Conservation (phyloP, 2,113 vertebrate genomes). For the Oncorhynchus gorbuscha region DNA sequence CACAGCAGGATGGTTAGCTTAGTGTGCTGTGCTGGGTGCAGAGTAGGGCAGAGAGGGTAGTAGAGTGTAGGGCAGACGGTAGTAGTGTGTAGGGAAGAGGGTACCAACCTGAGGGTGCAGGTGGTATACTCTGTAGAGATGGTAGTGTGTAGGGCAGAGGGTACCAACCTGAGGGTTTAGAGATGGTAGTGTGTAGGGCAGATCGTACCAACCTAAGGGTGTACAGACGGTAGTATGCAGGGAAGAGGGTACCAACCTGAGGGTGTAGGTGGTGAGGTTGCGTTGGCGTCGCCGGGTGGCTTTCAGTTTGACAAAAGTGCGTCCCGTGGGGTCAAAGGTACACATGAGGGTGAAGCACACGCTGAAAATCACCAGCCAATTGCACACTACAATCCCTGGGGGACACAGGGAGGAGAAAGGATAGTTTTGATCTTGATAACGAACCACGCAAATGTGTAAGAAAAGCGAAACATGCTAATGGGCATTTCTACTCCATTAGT, state of each 20-base stretch:
- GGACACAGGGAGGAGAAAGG: neutral
- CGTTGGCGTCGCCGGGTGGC: conserved; percentile 94
- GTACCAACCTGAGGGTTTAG: neutral
- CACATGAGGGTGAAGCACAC: conserved; percentile 96
- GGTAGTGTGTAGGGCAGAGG: neutral
- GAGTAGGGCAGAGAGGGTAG: neutral
- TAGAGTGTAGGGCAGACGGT: neutral
- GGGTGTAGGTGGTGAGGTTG: conserved; percentile 92
- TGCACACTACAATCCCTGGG: conserved; percentile 95
- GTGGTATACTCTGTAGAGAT: no score
- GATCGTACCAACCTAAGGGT: neutral
- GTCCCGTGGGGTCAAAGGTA: conserved; percentile 95
- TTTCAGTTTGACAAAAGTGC: conserved; percentile 96
- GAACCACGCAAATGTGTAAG: neutral
- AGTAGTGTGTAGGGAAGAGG: neutral
- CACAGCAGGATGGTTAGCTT: neutral
- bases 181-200: neutral
- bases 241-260: conserved; percentile 73
- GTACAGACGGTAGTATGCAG: neutral
- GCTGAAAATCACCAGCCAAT: conserved; percentile 97
- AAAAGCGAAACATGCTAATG: neutral
- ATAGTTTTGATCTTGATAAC: neutral
- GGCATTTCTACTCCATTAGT: neutral
- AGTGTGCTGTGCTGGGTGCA: neutral
- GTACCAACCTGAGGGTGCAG: neutral